phyloP scores from a whole-genome alignment of 2,888 invertebrate genomes.

The Panorpa germanica region DNA sequence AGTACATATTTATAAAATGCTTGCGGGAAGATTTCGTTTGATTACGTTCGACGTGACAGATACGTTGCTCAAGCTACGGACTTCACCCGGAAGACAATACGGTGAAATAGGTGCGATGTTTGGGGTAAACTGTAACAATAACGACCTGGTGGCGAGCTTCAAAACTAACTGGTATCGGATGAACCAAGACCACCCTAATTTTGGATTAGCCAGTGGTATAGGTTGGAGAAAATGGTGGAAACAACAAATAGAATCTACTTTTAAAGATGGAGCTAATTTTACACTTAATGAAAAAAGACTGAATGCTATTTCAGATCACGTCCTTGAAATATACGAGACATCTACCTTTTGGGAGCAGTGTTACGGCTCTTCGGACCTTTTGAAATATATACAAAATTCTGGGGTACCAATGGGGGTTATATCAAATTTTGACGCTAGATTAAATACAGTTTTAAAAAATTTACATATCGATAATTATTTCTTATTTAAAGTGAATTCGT shows the following conservation, averaged over 20 bases:
- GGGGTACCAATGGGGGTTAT: constrained; percentile 46
- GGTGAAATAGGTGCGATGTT: constrained; percentile 44
- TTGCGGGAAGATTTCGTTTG: constrained; percentile 28
- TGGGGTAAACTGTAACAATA: constrained; percentile 41
- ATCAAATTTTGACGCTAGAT: constrained; percentile 76
- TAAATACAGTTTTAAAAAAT: constrained; percentile 44
- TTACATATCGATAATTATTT: constrained; percentile 50
- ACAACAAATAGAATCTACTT: too few relatives aligned
- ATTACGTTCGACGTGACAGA: constrained; percentile 82
- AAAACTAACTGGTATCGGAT: constrained; percentile 41
- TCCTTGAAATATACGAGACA: constrained; percentile 53
- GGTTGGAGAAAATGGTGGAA: constrained; percentile 76
- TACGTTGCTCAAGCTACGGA: constrained; percentile 54
- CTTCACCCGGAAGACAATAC: constrained; percentile 57
- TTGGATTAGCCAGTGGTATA: constrained; percentile 45
- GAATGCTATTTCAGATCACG: constrained; percentile 30
- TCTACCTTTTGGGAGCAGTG: constrained; percentile 53
- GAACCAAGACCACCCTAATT: constrained; percentile 58
- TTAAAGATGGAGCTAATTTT: too few relatives aligned
- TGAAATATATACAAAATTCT: constrained; percentile 31
- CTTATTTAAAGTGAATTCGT: constrained; percentile 64
- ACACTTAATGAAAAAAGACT: constrained; percentile 26
- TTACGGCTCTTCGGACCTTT: constrained; percentile 41
- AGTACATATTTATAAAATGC: too few relatives aligned
- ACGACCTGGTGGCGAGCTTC: constrained; percentile 39